Base-by-base conservation (phyloP, 2,888 invertebrate genomes). In the Heliconius charithonia region DNA sequence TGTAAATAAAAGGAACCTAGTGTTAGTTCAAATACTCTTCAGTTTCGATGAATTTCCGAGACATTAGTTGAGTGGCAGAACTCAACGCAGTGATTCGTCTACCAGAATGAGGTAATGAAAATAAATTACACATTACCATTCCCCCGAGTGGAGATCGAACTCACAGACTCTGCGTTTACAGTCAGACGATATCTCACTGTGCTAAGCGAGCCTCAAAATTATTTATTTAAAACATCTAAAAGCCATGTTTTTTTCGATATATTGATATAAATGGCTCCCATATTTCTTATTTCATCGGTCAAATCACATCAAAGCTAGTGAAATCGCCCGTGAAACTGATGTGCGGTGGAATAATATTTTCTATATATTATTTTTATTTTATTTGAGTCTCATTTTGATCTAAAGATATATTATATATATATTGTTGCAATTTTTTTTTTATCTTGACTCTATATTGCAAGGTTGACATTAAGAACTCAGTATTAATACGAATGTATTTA, bases 301-400 rank as follows among this genome's bases (percentile, higher is more conserved):
- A 66, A 74, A 74, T 78, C 72, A 81, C 82, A 82, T 85, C 84
- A 84, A 85, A 83, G 85, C 83, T 82, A 77, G 85, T 85, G 85
- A 85, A 88, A 87, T 86, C 85, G 85, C 83, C 82, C 86, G 86
- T 84, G 79, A 85, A 84, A 83, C 85, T 82, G 78, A 76, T 51
- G 45, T 51, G 45, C 45, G 45, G 59, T 71, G 59, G 27, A 76
- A 78, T 78, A 80, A 79, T 75, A 75, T 75, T 78, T 79, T 77
- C 70, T 65, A 70, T 79, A 63, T 22, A 37, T 32, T 69, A 45
- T 65, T 69, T 78, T 77, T 79, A 71, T 76, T 70, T 72, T 29
- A 75, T 62, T 62, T 51, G 51, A 74, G 72, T 73, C 71, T 63
- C 76, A 72, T 77, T 69, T 51, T 37, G 74, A 32, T 63, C 71